Conservation (phyloP, 2,888 invertebrate species). For the Carabus problematicus region DNA sequence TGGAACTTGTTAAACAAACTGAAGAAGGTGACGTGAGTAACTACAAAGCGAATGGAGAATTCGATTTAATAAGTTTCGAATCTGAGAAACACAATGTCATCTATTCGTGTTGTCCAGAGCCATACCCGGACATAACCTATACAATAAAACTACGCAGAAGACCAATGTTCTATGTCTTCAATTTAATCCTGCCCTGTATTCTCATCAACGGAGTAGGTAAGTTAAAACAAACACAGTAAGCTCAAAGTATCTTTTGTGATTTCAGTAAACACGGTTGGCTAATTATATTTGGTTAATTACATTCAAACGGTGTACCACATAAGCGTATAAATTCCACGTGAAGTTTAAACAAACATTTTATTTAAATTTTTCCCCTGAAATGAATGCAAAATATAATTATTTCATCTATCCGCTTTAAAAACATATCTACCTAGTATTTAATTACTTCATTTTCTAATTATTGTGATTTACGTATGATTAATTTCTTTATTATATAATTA, state of each 20-base stretch:
- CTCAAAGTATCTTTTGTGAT: not conserved
- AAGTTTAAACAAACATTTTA: too few relatives aligned
- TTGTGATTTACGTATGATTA: too few relatives aligned
- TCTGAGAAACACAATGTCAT: slow-evolving; percentile 75
- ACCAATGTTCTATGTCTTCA: slow-evolving; percentile 87
- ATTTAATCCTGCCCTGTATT: slow-evolving; percentile 83
- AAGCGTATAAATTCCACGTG: too few relatives aligned
- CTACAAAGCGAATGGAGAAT: slow-evolving; percentile 92
- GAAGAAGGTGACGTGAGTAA: slow-evolving; percentile 86
- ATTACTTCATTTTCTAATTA: too few relatives aligned
- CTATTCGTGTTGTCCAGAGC: slow-evolving; percentile 83
- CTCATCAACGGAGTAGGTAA: slow-evolving; percentile 85
- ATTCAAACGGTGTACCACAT: not conserved
- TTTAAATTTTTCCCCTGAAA: too few relatives aligned
- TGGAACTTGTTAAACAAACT: slow-evolving; percentile 77
- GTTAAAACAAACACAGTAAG: slow-evolving; percentile 46
- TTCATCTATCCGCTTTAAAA: too few relatives aligned
- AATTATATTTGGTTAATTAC: slow-evolving; percentile 26
- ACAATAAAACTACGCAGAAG: slow-evolving; percentile 76
- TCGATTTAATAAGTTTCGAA: slow-evolving; percentile 80
- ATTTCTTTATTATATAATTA: too few relatives aligned
- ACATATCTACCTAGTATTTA: too few relatives aligned
- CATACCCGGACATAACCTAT: slow-evolving; percentile 85
- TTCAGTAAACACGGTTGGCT: slow-evolving; percentile 12
- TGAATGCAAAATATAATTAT: too few relatives aligned